A percentile compares a stretch with the other conserved stretches of the same genome.
Conservation (phyloP, 2,888 invertebrate genomes). For the Mesorhabditis belari region DNA sequence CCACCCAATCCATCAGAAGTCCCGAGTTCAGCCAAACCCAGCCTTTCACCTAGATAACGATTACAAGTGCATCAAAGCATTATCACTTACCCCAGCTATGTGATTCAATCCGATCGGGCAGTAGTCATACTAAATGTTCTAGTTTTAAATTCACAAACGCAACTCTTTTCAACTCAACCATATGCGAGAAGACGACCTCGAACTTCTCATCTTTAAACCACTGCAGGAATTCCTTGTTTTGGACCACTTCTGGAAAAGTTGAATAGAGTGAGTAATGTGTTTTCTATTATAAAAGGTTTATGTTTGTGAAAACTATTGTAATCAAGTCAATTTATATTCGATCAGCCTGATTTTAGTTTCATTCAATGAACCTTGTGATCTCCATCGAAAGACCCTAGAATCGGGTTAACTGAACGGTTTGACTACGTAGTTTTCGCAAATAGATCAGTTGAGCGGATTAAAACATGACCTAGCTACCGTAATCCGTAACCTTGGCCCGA, state of each 20-base stretch:
- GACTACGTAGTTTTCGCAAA: too few species aligned
- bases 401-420: too few species aligned
- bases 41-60: neutral
- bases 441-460: too few species aligned
- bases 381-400: too few species aligned
- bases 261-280: neutral
- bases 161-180: conserved; percentile 6
- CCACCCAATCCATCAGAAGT: conserved; percentile 34
- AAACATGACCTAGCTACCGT: too few species aligned
- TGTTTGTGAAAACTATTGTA: neutral
- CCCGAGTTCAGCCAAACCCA: conserved; percentile 7
- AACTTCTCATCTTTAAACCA: conserved; percentile 31
- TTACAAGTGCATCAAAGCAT: conserved; percentile 2
- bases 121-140: neutral
- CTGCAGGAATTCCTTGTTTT: conserved; percentile 24
- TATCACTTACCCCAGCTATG: neutral
- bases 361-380: too few species aligned
- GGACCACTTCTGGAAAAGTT: conserved; percentile 8
- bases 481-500: too few species aligned
- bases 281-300: too few species aligned
- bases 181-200: conserved; percentile 41
- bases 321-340: too few species aligned
- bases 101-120: neutral
- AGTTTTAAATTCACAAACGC: too few species aligned
- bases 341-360: too few species aligned